Base-by-base conservation (phyloP, 2,113 vertebrate species). In the Pipra filicauda region DNA sequence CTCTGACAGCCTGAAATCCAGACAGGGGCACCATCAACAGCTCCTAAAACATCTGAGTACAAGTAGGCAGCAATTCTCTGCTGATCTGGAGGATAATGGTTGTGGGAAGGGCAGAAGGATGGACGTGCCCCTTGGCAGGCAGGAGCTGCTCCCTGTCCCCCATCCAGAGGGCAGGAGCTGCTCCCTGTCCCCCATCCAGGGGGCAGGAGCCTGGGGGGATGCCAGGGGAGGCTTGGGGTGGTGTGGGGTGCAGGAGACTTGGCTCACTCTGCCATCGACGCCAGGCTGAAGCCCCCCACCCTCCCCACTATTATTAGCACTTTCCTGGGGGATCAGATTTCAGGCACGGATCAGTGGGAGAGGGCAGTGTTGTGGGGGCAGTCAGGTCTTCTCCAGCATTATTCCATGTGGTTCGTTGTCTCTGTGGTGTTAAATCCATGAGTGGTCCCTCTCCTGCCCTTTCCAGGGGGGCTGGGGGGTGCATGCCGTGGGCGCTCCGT, bases 251-350 rank as follows among this genome's bases (percentile, higher is more conserved):
- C 35, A 4, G 77, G 57, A n/a, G 23, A 7, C 2, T 12, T 13
- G 62, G 35, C 43, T 65, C 41, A 5, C 7, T 26, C 24, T 69
- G 72, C 79, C 5, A 0, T 21, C 27, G 2, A 49, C 26, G 0
- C 44, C 1, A 1, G 52, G 69, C 82, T 46, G 49, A 16, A 55
- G 15, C 87, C 85, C 73, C 51, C 79, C 78, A 16, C 28, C 2
- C 76, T 67, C 64, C 5, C 31, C 0, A 67, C 93, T 96, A 92
- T 94, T 95, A 31, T 93, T 97, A 96, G 94, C 62, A 0, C 69
- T 86, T 83, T 64, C 48, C 72, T 72, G 8, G 33, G 48, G 73
- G 94, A 93, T 97, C 94, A 3, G 66, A 83, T 97, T 96, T 97
- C 96, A 77, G 89, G 91, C 79, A 72, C 87, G 58, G 82, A 69